A percentile compares a stretch with the other conserved stretches of the same genome.
phyloP scores from a whole-genome alignment of 2,113 vertebrate genomes.

The Phaethon lepturus region DNA sequence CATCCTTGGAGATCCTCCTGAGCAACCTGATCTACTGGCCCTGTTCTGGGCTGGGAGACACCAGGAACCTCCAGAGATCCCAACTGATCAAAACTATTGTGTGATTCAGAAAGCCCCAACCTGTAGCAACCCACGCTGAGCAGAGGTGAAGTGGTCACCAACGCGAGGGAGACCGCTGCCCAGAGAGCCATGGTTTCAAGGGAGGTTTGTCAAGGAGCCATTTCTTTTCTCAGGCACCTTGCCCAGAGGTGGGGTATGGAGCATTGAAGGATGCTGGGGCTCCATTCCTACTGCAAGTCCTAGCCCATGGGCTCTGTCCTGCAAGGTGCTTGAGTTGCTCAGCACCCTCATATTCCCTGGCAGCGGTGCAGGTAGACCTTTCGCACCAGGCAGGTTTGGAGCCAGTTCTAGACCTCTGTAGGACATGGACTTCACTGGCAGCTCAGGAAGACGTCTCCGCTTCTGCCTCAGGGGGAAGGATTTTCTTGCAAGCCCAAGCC shows the following conservation, averaged over 20 bases:
- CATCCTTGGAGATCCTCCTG: background rate
- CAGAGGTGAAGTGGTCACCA: background rate
- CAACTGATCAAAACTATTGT: rapidly evolving
- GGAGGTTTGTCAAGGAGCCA: background rate
- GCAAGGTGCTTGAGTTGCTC: background rate
- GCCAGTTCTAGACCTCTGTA: background rate
- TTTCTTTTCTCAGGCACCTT: background rate
- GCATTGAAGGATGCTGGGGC: background rate
- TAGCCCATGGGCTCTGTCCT: background rate
- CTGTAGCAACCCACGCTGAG: background rate
- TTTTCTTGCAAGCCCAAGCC: background rate
- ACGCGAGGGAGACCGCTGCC: rapidly evolving
- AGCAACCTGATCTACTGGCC: background rate
- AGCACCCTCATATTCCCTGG: background rate
- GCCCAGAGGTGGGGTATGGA: background rate
- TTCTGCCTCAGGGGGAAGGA: background rate
- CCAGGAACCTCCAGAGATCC: background rate
- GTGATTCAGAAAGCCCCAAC: background rate
- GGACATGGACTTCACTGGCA: background rate
- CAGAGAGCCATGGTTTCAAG: background rate
- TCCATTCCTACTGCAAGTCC: background rate
- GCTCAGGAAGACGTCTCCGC: background rate
- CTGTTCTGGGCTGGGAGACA: background rate
- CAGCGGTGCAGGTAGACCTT: background rate
- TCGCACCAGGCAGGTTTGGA: background rate